phyloP scores from a whole-genome alignment of 2,113 vertebrate genomes.

The Perccottus glenii region DNA sequence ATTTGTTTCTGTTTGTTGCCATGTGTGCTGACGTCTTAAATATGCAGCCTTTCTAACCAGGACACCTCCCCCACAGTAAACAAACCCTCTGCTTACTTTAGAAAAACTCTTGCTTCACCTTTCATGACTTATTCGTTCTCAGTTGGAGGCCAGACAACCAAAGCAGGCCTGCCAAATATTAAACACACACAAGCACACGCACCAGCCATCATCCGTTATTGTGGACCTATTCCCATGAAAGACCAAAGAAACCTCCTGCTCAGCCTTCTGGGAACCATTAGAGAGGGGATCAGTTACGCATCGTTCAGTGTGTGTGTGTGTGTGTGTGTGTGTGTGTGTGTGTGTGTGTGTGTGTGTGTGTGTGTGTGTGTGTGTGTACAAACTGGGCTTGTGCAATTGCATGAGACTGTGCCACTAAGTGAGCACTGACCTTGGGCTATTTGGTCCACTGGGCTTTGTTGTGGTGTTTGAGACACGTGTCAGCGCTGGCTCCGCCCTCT shows the following conservation, averaged over 20 bases:
- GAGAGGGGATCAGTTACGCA: constrained; percentile 68
- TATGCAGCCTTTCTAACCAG: not conserved
- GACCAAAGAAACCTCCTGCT: constrained; percentile 70
- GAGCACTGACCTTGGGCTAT: constrained; percentile 62
- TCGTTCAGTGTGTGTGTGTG: constrained; percentile 57
- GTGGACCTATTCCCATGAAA: constrained; percentile 76
- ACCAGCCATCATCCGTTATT: constrained; percentile 70
- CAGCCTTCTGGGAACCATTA: constrained; percentile 76
- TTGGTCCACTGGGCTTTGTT: constrained; percentile 68
- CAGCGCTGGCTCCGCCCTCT: constrained; percentile 36
- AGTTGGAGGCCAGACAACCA: constrained; percentile 59
- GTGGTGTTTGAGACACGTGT: constrained; percentile 71
- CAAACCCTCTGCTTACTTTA: constrained; percentile 40
- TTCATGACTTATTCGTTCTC: constrained; percentile 60
- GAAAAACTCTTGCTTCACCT: constrained; percentile 60
- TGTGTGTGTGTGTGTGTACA: constrained; percentile 16
- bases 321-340: constrained; percentile 34
- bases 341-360: constrained; percentile 17
- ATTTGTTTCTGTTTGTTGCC: not conserved
- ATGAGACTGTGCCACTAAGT: constrained; percentile 67
- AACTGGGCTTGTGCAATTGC: constrained; percentile 33
- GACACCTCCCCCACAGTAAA: constrained; percentile 26
- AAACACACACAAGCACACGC: constrained; percentile 35
- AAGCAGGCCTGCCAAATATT: constrained; percentile 58
- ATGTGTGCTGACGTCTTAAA: constrained; percentile 9